Percentiles rank a stretch among this genome's conserved stretches.
These are phyloP conservation scores for Zaprionus capensis DNA, from an alignment of 1,140 invertebrate species.

Conservation along the genomic window DNA sequence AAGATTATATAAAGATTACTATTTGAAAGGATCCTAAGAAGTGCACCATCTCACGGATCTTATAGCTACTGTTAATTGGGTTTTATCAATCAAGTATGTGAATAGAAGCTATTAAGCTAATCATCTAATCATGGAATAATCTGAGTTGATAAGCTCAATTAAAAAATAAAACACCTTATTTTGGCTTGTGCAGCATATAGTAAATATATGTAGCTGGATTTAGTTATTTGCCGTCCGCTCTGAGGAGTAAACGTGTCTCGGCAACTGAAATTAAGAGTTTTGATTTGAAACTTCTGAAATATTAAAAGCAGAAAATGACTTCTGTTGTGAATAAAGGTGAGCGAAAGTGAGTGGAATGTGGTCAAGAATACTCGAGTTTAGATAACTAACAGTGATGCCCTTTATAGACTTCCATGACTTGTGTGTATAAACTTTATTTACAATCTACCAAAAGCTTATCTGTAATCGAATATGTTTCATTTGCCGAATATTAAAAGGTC, in stretches of 20 bases:
- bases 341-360: neutral
- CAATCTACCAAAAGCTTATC: constrained; percentile 7
- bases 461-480: constrained; percentile 14
- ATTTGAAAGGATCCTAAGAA: too few species aligned
- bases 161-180: constrained; percentile 1
- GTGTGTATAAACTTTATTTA: constrained; percentile 14
- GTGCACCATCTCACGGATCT: too few species aligned
- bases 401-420: neutral
- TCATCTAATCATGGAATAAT: constrained; percentile 32
- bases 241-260: constrained; percentile 11
- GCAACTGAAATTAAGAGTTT: too few species aligned
- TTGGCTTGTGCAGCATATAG: neutral
- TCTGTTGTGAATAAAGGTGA: constrained; percentile 27
- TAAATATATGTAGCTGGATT: constrained; percentile 2
- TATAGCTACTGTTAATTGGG: too few species aligned
- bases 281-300: neutral
- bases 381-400: too few species aligned
- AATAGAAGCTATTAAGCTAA: neutral
- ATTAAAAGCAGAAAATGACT: constrained; percentile 13
- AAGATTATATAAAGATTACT: neutral
- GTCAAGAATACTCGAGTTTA: too few species aligned
- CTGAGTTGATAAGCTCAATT: constrained; percentile 25
- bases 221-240: constrained; percentile 19
- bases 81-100: too few species aligned
- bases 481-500: constrained; percentile 13